phyloP scores from a whole-genome alignment of 1,140 invertebrate genomes.

The Solenopsis fugax region DNA sequence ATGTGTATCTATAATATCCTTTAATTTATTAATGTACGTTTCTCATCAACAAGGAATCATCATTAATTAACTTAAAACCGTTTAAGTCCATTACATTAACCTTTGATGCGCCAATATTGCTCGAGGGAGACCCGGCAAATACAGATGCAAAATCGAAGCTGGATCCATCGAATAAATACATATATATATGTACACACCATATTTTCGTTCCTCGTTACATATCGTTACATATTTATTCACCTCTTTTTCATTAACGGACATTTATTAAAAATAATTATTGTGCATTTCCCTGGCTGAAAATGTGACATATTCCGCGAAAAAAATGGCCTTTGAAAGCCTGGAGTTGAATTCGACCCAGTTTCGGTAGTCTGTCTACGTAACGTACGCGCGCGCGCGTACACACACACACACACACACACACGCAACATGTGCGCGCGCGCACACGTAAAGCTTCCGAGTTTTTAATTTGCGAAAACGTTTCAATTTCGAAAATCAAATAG shows the following conservation, averaged over 20 bases:
- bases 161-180: not conserved
- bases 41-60: slow-evolving; percentile 16
- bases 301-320: not conserved
- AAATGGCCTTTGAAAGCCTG: slow-evolving; percentile 1
- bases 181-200: not conserved
- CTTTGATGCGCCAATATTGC: not conserved
- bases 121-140: not conserved
- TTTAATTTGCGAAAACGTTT: slow-evolving; percentile 50
- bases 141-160: not conserved
- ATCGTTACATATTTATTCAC: not conserved
- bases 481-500: slow-evolving; percentile 38
- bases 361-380: not conserved
- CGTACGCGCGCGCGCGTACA: not conserved
- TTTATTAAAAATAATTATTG: slow-evolving; percentile 47
- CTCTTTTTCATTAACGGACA: slow-evolving; percentile 20
- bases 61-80: slow-evolving; percentile 37
- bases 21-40: slow-evolving; percentile 35
- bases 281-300: not conserved
- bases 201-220: not conserved
- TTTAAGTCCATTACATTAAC: slow-evolving; percentile 25
- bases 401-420: too few relatives aligned
- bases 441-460: not conserved
- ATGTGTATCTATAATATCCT: not conserved
- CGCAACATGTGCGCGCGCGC: too few relatives aligned
- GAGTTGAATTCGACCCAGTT: slow-evolving; percentile 32